Percentiles rank a stretch among this genome's conserved stretches.
phyloP scores from a whole-genome alignment of 1,140 invertebrate species.

The Bombus confusus region DNA sequence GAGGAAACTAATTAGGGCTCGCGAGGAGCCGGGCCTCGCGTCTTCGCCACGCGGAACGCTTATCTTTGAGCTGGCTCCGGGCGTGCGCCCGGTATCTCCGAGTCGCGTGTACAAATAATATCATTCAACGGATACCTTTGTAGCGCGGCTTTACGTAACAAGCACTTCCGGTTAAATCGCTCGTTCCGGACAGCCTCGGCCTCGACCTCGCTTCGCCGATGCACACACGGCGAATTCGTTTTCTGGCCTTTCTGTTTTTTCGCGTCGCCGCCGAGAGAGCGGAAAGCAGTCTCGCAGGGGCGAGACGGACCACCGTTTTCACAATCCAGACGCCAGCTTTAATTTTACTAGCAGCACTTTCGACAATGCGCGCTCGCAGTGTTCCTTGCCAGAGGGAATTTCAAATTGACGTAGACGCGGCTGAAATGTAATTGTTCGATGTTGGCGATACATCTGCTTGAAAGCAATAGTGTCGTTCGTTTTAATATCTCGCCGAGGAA shows the following conservation, averaged over 20 bases:
- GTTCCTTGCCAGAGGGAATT: not conserved
- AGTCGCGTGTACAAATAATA: slow-evolving; percentile 39
- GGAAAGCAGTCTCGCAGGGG: not conserved
- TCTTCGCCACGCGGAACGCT: slow-evolving; percentile 22
- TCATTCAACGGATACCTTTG: slow-evolving; percentile 23
- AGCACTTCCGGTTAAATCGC: not conserved
- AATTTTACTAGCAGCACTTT: not conserved
- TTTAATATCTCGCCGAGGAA: too few species aligned
- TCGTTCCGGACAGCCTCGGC: not conserved
- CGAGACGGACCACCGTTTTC: not conserved
- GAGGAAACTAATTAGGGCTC: slow-evolving; percentile 46
- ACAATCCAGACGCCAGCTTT: not conserved
- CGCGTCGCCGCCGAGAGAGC: not conserved
- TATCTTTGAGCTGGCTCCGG: slow-evolving; percentile 29
- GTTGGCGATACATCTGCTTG: not conserved
- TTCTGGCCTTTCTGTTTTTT: not conserved
- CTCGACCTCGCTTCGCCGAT: not conserved
- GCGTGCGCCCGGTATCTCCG: slow-evolving; percentile 6
- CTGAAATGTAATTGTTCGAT: not conserved
- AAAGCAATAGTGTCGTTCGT: too few species aligned
- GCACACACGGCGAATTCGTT: too few species aligned
- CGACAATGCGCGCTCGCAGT: not conserved
- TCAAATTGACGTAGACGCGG: not conserved
- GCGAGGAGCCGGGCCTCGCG: not conserved
- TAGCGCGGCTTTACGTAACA: not conserved